Conservation (phyloP, 1,140 invertebrate genomes). For the Ephestia elutella region DNA sequence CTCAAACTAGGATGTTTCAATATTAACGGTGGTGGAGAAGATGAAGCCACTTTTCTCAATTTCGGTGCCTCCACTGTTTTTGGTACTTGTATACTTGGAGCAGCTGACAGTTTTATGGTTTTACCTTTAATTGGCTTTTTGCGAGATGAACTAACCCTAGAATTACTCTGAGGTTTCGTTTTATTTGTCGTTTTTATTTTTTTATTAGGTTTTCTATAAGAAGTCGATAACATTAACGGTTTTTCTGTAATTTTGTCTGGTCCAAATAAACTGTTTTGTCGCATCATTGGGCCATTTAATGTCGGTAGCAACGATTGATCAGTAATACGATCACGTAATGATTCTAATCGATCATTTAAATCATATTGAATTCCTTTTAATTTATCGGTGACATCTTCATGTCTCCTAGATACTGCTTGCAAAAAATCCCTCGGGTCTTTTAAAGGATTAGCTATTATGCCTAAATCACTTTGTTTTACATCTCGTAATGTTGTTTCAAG, state of each 20-base stretch:
- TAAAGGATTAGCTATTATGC: slow-evolving; percentile 11
- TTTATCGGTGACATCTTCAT: slow-evolving; percentile 42
- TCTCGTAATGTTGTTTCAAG: slow-evolving; percentile 24
- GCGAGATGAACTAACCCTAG: not conserved
- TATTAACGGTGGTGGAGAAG: slow-evolving; percentile 5
- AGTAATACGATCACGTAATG: slow-evolving; percentile 27
- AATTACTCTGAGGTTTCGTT: not conserved
- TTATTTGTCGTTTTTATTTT: slow-evolving; percentile 4
- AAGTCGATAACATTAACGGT: not conserved
- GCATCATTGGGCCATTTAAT: slow-evolving; percentile 13
- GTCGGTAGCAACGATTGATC: slow-evolving; percentile 20
- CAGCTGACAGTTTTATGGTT: slow-evolving; percentile 17
- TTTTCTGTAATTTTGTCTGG: slow-evolving; percentile 9
- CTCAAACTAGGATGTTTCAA: slow-evolving; percentile 7
- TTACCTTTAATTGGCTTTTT: not conserved
- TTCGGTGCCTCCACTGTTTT: slow-evolving; percentile 20
- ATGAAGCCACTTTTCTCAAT: slow-evolving; percentile 16
- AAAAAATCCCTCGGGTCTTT: slow-evolving; percentile 28
- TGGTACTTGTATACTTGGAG: slow-evolving; percentile 18
- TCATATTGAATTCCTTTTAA: slow-evolving; percentile 39
- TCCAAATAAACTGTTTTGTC: not conserved
- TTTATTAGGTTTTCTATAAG: not conserved
- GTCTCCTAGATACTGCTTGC: slow-evolving; percentile 26
- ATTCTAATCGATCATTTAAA: slow-evolving; percentile 38
- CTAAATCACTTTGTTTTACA: slow-evolving; percentile 13